Evolutionary conservation across 2,113 vertebrate genomes (phyloP).

Genomic region (Lophius piscatorius): DNA sequence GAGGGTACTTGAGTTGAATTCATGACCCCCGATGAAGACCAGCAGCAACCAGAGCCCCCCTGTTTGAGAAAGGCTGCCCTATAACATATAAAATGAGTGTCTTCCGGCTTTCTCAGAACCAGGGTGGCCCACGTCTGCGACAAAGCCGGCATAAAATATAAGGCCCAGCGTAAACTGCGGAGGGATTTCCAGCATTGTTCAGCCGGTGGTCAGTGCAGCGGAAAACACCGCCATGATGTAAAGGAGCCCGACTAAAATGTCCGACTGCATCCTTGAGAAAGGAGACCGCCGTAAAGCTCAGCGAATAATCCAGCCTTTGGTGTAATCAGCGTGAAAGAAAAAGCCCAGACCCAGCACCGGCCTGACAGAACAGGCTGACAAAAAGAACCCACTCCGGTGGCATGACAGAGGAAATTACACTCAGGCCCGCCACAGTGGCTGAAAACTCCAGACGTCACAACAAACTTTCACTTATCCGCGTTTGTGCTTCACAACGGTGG

Average conservation of each 20-base stretch:
- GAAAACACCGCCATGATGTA: conserved; percentile 64
- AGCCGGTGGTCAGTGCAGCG: conserved; percentile 58
- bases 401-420: conserved; percentile 18
- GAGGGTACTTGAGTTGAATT: too few species aligned
- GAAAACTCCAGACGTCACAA: conserved; percentile 23
- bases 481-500: conserved; percentile 15
- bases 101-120: too few species aligned
- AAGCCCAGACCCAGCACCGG: conserved; percentile 50
- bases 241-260: conserved; percentile 68
- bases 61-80: too few species aligned
- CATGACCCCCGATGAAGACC: too few species aligned
- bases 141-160: conserved; percentile 38
- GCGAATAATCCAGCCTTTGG: conserved; percentile 68
- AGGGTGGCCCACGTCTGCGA: conserved; percentile 38
- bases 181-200: conserved; percentile 52
- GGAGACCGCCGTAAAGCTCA: conserved; percentile 46
- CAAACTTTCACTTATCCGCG: conserved; percentile 33
- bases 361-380: conserved; percentile 33
- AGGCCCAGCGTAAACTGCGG: conserved; percentile 41
- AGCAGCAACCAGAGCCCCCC: too few species aligned
- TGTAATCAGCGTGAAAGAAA: conserved; percentile 73
- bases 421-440: conserved; percentile 11
- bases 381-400: not conserved
- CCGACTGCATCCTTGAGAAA: conserved; percentile 56
- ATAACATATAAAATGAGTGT: too few species aligned